A percentile compares a stretch with the other conserved stretches of the same genome.
These are phyloP conservation scores for Drosophila emarginata DNA, from an alignment of 2,888 invertebrate species.

Conservation along the genomic window DNA sequence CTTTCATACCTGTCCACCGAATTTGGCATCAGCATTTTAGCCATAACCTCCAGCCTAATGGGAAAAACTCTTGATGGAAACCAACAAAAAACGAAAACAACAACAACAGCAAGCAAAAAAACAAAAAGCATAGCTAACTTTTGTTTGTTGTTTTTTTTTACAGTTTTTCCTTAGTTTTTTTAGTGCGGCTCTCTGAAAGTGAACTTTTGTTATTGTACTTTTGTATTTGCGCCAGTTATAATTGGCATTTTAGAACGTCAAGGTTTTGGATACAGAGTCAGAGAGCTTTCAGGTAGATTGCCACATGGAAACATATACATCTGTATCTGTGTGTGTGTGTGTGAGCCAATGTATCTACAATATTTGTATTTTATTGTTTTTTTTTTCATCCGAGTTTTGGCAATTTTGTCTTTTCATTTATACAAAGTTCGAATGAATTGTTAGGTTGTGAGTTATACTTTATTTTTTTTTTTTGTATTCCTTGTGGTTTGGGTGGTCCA, in stretches of 20 bases:
- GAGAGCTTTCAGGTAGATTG: constrained; percentile 13
- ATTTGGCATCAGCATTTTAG: constrained; percentile 24
- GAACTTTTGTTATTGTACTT: constrained; percentile 45
- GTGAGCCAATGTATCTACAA: background rate
- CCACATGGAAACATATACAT: background rate
- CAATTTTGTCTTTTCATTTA: constrained; percentile 31
- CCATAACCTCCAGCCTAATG: constrained; percentile 41
- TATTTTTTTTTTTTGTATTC: background rate
- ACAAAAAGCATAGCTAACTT: constrained; percentile 24
- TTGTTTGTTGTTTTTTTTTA: constrained; percentile 2
- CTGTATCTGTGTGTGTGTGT: background rate
- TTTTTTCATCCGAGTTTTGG: constrained; percentile 48
- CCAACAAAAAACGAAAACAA: constrained; percentile 27
- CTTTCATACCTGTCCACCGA: constrained; percentile 17
- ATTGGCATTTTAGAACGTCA: constrained; percentile 76
- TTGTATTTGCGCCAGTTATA: constrained; percentile 72
- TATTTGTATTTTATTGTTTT: constrained; percentile 26
- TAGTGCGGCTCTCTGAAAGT: constrained; percentile 30
- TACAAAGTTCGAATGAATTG: constrained; percentile 29
- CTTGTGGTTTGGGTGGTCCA: constrained; percentile 42
- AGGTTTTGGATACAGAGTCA: constrained; percentile 49
- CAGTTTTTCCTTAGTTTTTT: background rate
- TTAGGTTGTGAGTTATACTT: background rate
- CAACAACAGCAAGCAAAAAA: constrained; percentile 4
- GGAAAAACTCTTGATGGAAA: constrained; percentile 52